A percentile compares a stretch with the other conserved stretches of the same genome.
Conservation (phyloP, 2,888 invertebrate genomes). For the Leptarthrus brevirostris region DNA sequence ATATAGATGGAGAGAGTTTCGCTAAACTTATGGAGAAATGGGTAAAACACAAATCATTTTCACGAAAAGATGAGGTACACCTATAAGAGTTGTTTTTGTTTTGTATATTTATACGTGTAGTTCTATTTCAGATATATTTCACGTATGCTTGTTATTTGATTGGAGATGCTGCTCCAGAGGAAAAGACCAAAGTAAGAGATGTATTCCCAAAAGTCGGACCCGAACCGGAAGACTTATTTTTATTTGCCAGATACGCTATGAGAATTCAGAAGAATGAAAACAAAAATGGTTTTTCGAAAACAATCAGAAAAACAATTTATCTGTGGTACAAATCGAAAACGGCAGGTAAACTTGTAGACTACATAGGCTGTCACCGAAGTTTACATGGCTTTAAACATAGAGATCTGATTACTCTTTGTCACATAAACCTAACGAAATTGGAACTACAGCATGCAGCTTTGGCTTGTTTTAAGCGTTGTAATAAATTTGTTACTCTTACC, state of each 20-base stretch:
- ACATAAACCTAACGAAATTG: slow-evolving; percentile 55
- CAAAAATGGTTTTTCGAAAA: slow-evolving; percentile 59
- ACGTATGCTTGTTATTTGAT: slow-evolving; percentile 60
- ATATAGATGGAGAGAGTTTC: slow-evolving; percentile 56
- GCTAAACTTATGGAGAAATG: slow-evolving; percentile 54
- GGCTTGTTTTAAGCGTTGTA: slow-evolving; percentile 57
- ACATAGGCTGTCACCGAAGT: slow-evolving; percentile 1
- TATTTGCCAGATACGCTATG: slow-evolving; percentile 60
- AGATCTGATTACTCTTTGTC: slow-evolving; percentile 60
- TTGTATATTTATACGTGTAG: background rate
- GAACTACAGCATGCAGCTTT: slow-evolving; percentile 42
- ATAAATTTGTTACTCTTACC: slow-evolving; percentile 51
- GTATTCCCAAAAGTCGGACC: slow-evolving; percentile 57
- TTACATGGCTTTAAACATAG: slow-evolving; percentile 57
- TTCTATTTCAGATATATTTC: slow-evolving; percentile 57
- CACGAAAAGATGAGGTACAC: slow-evolving; percentile 61
- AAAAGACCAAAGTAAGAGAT: slow-evolving; percentile 54
- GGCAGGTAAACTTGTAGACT: slow-evolving; percentile 55
- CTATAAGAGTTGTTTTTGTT: slow-evolving; percentile 38
- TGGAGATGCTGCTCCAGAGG: background rate
- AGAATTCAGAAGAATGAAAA: slow-evolving; percentile 57
- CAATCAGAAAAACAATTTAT: slow-evolving; percentile 61
- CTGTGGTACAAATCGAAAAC: slow-evolving; percentile 61
- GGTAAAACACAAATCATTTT: slow-evolving; percentile 52
- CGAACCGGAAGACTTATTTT: slow-evolving; percentile 60